Percentiles rank a stretch among this genome's conserved stretches.
phyloP scores from a whole-genome alignment of 2,888 invertebrate species.

The Zygothrica quintamaculata region DNA sequence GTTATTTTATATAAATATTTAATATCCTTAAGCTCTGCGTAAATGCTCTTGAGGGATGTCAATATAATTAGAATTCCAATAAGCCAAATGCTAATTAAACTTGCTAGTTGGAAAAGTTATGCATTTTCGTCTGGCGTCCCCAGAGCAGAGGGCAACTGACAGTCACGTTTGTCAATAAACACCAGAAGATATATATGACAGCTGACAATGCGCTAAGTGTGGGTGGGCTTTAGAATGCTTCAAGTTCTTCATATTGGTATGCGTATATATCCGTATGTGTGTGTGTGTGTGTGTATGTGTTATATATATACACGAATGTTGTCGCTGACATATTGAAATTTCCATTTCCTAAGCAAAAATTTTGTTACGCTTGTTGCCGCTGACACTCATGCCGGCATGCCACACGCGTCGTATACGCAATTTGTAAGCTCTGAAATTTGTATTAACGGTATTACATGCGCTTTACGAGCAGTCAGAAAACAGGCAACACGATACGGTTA shows the following conservation, averaged over 20 bases:
- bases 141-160: conserved; percentile 22
- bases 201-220: conserved; percentile 24
- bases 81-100: conserved; percentile 49
- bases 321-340: conserved; percentile 75
- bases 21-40: background rate
- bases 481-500: conserved; percentile 29
- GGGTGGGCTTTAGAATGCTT: too few species aligned
- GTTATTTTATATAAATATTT: too few species aligned
- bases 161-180: conserved; percentile 58
- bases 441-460: conserved; percentile 75
- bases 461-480: conserved; percentile 64
- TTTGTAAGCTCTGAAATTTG: conserved; percentile 74
- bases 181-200: conserved; percentile 54
- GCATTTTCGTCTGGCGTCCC: conserved; percentile 11
- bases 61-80: conserved; percentile 29
- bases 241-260: too few species aligned
- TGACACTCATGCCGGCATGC: conserved; percentile 21
- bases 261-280: conserved; percentile 1
- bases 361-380: conserved; percentile 16
- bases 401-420: conserved; percentile 73
- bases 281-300: conserved; percentile 12
- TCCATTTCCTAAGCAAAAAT: conserved; percentile 63
- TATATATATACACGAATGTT: conserved; percentile 42
- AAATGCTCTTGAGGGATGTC: conserved; percentile 1
- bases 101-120: conserved; percentile 31